Conservation (phyloP, 1,140 invertebrate genomes). For the Yoshiicerus persimilis region DNA sequence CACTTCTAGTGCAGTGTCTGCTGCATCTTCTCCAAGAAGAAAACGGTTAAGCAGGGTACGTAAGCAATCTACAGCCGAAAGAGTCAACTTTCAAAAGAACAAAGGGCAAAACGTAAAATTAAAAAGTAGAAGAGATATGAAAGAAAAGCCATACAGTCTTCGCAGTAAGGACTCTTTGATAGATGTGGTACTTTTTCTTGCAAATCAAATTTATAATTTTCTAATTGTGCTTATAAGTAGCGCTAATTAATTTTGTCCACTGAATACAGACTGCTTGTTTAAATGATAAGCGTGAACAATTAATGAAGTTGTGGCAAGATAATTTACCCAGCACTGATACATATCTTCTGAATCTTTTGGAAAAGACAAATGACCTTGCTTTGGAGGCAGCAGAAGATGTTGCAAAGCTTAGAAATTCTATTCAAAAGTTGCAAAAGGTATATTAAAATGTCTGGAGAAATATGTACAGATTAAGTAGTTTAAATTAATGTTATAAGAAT, state of each 20-base stretch:
- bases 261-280: slow-evolving; percentile 30
- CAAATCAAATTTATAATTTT: too few species aligned
- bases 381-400: slow-evolving; percentile 25
- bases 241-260: neutral
- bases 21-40: neutral
- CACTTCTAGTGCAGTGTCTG: neutral
- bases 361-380: slow-evolving; percentile 22
- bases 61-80: neutral
- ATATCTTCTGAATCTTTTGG: neutral
- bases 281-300: slow-evolving; percentile 26
- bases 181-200: slow-evolving; percentile 13
- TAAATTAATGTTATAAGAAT: too few species aligned
- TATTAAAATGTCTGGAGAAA: too few species aligned
- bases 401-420: slow-evolving; percentile 13
- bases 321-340: neutral
- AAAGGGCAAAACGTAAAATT: neutral
- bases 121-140: neutral
- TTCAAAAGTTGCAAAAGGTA: slow-evolving; percentile 27
- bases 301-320: slow-evolving; percentile 34
- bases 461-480: too few species aligned
- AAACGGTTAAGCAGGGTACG: neutral
- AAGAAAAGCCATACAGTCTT: neutral
- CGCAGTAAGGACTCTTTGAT: slow-evolving; percentile 27
- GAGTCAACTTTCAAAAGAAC: neutral
- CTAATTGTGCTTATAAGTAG: neutral